phyloP scores from a whole-genome alignment of 2,888 invertebrate species.

The Lampropteryx suffumata region DNA sequence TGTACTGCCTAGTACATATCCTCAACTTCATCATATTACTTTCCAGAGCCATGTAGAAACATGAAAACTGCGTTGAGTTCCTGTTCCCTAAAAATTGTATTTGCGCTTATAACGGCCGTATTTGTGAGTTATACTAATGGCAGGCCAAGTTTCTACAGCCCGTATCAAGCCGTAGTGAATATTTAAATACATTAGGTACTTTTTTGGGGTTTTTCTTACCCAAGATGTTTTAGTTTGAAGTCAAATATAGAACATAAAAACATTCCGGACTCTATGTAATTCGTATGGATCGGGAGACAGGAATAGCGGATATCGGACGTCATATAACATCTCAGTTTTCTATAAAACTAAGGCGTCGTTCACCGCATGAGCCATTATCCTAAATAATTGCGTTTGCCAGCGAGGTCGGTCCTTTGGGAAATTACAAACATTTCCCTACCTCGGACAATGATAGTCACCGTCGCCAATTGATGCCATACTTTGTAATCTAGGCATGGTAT shows the following conservation, averaged over 20 bases:
- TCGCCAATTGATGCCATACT: slow-evolving; percentile 3
- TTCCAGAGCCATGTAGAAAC: neutral
- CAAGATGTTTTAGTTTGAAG: too few relatives aligned
- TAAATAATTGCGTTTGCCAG: slow-evolving; percentile 57
- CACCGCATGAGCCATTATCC: slow-evolving; percentile 42
- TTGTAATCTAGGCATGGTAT: neutral
- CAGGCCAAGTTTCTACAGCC: too few relatives aligned
- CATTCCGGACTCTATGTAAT: too few relatives aligned
- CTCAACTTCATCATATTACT: slow-evolving; percentile 3
- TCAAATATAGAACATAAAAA: too few relatives aligned
- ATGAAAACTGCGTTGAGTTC: neutral
- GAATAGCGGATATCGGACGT: too few relatives aligned
- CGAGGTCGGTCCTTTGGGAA: slow-evolving; percentile 54
- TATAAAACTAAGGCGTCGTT: slow-evolving; percentile 29
- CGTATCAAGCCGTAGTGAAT: too few relatives aligned
- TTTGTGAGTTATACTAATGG: too few relatives aligned
- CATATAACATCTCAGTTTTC: neutral
- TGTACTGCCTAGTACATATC: neutral
- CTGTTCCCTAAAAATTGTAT: neutral
- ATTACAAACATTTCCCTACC: slow-evolving; percentile 46
- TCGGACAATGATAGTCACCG: slow-evolving; percentile 15
- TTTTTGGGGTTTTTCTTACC: too few relatives aligned
- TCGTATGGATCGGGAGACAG: too few relatives aligned
- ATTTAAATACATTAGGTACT: too few relatives aligned
- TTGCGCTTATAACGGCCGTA: neutral